phyloP scores from a whole-genome alignment of 2,797 vertebrate species.

The Meda fulgida region DNA sequence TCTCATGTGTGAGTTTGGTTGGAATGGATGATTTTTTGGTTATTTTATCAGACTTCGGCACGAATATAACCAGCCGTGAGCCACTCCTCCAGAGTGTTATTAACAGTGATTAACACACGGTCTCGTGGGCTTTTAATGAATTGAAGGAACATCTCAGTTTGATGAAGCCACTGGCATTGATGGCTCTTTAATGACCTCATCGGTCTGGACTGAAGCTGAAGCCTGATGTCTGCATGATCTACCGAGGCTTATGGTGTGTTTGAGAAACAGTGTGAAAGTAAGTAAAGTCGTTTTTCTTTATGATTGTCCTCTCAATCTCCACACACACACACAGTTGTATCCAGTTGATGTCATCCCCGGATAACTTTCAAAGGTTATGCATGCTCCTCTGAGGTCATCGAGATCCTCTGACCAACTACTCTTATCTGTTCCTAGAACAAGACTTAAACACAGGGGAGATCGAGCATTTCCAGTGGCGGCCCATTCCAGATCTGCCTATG shows the following conservation, averaged over 20 bases:
- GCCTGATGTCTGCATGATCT: not conserved
- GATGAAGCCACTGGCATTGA: not conserved
- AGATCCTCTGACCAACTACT: too few species aligned
- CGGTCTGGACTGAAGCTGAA: not conserved
- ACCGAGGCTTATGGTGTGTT: not conserved
- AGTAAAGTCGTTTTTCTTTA: too few species aligned
- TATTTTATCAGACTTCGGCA: not conserved
- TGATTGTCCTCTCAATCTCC: too few species aligned
- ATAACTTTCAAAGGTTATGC: too few species aligned
- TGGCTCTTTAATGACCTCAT: not conserved
- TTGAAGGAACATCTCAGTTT: not conserved
- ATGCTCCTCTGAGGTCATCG: too few species aligned
- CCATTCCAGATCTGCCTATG: too few species aligned
- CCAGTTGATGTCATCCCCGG: too few species aligned
- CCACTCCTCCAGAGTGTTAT: not conserved
- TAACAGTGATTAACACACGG: not conserved
- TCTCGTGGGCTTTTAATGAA: not conserved
- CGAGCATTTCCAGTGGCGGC: too few species aligned
- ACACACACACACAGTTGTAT: too few species aligned
- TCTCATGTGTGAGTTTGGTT: not conserved
- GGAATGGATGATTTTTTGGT: not conserved
- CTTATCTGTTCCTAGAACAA: too few species aligned
- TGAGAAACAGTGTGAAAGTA: not conserved
- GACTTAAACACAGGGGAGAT: too few species aligned
- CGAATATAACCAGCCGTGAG: not conserved